Percentiles rank a stretch among this genome's conserved stretches.
These are phyloP conservation scores for Serilophus lunatus DNA, from an alignment of 2,113 vertebrate species.

Conservation along the genomic window DNA sequence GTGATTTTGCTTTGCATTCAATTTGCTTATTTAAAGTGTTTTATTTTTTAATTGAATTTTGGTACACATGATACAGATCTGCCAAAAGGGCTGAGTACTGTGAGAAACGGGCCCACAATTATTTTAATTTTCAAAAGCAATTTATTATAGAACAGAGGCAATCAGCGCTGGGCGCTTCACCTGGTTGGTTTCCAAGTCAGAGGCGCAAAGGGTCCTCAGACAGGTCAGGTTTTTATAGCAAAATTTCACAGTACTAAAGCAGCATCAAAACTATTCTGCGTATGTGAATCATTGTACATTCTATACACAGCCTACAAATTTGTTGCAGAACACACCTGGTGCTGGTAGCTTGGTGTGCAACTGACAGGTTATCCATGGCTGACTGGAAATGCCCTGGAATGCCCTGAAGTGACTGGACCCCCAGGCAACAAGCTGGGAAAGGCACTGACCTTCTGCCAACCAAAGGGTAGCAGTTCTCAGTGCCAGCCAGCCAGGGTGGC, in stretches of 20 bases:
- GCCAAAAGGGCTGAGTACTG: neutral
- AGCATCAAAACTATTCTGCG: neutral
- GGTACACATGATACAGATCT: neutral
- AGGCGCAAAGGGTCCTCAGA: no score
- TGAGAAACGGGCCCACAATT: no score
- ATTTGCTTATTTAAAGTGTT: neutral
- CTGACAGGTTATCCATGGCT: no score
- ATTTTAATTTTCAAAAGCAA: no score
- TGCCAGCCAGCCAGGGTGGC: accelerated
- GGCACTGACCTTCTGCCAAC: neutral
- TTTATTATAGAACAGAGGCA: no score
- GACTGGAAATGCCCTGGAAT: no score
- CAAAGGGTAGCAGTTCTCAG: neutral
- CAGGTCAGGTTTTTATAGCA: no score
- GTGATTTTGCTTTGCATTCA: neutral
- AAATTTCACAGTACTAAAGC: no score
- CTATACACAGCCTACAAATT: neutral
- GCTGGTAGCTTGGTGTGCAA: neutral
- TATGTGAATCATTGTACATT: neutral
- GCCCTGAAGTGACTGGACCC: neutral
- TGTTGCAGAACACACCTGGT: neutral
- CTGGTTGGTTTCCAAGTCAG: no score
- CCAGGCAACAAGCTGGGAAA: neutral
- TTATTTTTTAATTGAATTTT: neutral
- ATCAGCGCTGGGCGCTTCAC: no score